Evolutionary conservation across 2,888 invertebrate genomes (phyloP).

Genomic region (Helobdella robusta): DNA sequence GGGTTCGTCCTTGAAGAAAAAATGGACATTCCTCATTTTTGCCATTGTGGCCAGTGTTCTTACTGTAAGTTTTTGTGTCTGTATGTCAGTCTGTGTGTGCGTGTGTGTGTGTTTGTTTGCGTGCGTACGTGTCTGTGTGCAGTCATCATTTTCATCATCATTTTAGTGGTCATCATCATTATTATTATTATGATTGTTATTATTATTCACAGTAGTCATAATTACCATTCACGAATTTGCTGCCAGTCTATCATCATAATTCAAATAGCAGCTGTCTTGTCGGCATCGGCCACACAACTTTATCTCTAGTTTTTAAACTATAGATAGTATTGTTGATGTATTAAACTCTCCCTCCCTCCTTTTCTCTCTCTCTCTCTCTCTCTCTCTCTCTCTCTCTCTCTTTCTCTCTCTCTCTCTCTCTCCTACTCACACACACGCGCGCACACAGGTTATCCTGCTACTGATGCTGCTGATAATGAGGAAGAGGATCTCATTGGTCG

Average conservation of each 20-base stretch:
- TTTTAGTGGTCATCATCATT: background rate
- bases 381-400: too few relatives aligned
- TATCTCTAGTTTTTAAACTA: too few relatives aligned
- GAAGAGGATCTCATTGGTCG: slow-evolving; percentile 53
- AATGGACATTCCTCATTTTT: slow-evolving; percentile 72
- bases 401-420: too few relatives aligned
- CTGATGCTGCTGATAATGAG: slow-evolving; percentile 68
- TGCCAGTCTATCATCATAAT: background rate
- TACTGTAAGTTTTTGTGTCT: slow-evolving; percentile 57
- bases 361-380: too few relatives aligned
- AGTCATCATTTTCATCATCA: background rate
- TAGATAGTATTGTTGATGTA: too few relatives aligned
- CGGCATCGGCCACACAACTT: too few relatives aligned
- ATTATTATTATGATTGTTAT: background rate
- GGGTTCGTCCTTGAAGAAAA: slow-evolving; percentile 72
- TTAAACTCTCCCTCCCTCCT: too few relatives aligned
- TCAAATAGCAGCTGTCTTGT: background rate
- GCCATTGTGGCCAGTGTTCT: slow-evolving; percentile 77
- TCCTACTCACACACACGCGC: too few relatives aligned
- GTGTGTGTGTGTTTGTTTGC: background rate
- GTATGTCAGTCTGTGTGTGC: background rate
- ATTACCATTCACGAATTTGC: background rate
- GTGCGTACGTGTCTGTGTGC: background rate
- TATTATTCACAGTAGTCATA: background rate
- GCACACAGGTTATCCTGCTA: slow-evolving; percentile 42